Percentiles rank a stretch among this genome's conserved stretches.
Evolutionary conservation across 2,113 vertebrate genomes (phyloP).

Genomic region (Marmota monax): DNA sequence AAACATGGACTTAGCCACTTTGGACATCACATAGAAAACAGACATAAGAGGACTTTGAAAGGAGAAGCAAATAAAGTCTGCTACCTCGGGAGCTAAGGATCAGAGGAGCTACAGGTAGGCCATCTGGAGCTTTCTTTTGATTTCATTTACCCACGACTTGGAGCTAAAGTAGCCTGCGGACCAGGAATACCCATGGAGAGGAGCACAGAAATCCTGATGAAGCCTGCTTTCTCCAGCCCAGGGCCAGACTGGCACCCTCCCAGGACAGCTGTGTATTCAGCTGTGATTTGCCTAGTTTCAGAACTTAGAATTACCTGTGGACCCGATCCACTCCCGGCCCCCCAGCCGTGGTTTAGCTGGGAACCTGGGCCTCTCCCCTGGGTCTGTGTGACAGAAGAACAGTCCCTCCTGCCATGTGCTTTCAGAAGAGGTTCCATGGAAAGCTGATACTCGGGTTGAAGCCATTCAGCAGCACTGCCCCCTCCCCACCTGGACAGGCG

Average conservation of each 20-base stretch:
- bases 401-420: not conserved
- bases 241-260: not conserved
- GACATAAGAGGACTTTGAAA: not conserved
- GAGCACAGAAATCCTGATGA: not conserved
- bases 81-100: not conserved
- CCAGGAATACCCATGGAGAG: not conserved
- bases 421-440: not conserved
- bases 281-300: not conserved
- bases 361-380: not conserved
- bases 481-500: not conserved
- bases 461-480: too few relatives aligned
- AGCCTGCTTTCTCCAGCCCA: not conserved
- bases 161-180: not conserved
- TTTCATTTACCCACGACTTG: not conserved
- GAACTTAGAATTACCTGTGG: not conserved
- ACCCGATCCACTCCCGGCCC: accelerated
- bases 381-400: not conserved
- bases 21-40: not conserved
- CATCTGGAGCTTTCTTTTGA: not conserved
- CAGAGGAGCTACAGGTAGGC: not conserved
- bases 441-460: not conserved
- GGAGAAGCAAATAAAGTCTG: not conserved
- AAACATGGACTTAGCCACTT: not conserved
- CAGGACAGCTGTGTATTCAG: not conserved
- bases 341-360: not conserved